Evolutionary conservation across 2,113 vertebrate species (phyloP).

Genomic region (Channa argus): DNA sequence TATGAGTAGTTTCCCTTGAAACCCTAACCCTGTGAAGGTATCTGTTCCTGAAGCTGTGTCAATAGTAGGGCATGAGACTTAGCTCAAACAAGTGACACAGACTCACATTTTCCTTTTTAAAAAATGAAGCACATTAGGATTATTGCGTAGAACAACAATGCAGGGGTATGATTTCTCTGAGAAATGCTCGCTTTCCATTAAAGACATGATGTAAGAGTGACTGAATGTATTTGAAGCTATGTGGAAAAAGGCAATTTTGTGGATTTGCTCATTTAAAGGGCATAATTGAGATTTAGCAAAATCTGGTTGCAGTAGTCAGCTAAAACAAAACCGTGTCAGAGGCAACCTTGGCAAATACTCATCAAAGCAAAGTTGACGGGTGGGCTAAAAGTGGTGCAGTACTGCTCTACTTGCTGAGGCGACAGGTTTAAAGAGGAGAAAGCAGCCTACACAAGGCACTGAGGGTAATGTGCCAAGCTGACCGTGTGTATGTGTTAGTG

Average conservation of each 20-base stretch:
- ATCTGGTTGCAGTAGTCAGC: constrained; percentile 36
- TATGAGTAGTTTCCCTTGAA: constrained; percentile 2
- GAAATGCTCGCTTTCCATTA: constrained; percentile 19
- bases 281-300: constrained; percentile 52
- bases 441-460: constrained; percentile 32
- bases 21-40: constrained; percentile 7
- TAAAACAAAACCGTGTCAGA: constrained; percentile 24
- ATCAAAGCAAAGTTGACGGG: constrained; percentile 18
- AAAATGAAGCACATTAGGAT: neutral
- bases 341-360: constrained; percentile 24
- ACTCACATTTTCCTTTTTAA: constrained; percentile 18
- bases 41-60: neutral
- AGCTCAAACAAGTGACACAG: neutral
- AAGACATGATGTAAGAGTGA: constrained; percentile 13
- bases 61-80: constrained; percentile 7
- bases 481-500: neutral
- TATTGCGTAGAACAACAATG: constrained; percentile 12
- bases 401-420: constrained; percentile 59
- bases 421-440: constrained; percentile 46
- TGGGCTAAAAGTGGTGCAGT: constrained; percentile 29
- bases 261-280: constrained; percentile 54
- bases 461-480: constrained; percentile 13
- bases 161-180: constrained; percentile 7
- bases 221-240: constrained; percentile 10
- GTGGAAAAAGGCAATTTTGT: constrained; percentile 16